phyloP scores from a whole-genome alignment of 2,797 vertebrate genomes.

The Molossus alvarezi region DNA sequence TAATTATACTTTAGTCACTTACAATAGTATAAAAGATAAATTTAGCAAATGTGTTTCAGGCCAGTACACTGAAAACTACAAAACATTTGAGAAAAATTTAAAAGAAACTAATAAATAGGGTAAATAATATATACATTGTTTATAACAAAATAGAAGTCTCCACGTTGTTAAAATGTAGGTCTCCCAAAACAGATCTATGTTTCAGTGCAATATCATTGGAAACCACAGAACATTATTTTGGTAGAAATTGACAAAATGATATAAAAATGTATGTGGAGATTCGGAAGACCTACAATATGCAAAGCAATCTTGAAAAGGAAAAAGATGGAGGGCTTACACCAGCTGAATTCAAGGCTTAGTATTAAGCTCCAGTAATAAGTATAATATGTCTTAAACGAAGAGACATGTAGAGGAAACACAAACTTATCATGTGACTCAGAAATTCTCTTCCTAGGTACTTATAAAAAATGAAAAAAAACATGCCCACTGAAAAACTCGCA shows the following conservation, averaged over 20 bases:
- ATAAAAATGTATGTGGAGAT: background rate
- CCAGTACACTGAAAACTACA: background rate
- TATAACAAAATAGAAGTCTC: background rate
- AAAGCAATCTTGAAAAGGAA: background rate
- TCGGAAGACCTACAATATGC: background rate
- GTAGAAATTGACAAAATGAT: background rate
- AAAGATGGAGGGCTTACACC: background rate
- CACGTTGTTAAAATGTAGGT: background rate
- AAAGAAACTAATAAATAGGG: background rate
- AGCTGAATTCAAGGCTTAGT: background rate
- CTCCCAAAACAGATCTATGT: background rate
- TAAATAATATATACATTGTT: background rate
- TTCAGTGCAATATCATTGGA: background rate
- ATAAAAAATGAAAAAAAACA: background rate
- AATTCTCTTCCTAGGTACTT: conserved; percentile 17
- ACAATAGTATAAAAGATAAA: background rate
- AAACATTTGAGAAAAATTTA: conserved; percentile 49
- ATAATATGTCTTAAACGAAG: background rate
- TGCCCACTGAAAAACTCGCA: background rate
- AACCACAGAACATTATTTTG: background rate
- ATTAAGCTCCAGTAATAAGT: background rate
- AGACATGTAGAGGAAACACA: background rate
- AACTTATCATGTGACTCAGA: background rate
- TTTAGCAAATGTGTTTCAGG: conserved; percentile 22
- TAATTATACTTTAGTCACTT: background rate